Conservation (phyloP, 2,888 invertebrate species). For the Athalia cordata region DNA sequence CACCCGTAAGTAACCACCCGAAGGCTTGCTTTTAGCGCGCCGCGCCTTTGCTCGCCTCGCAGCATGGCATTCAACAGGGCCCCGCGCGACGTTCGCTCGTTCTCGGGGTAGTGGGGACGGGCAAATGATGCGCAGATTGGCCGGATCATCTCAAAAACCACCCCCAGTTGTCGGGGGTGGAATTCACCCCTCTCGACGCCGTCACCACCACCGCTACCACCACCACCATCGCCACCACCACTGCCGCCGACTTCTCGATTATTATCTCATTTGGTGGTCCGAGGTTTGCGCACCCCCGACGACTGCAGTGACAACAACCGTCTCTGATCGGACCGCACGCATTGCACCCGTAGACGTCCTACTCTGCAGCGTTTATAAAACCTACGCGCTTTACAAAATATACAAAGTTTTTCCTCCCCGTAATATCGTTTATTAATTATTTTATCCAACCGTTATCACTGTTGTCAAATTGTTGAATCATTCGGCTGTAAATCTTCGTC, state of each 20-base stretch:
- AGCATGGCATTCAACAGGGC: conserved; percentile 72
- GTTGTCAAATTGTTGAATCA: background rate
- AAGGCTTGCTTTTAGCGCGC: conserved; percentile 52
- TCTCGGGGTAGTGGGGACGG: conserved; percentile 59
- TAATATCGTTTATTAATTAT: background rate
- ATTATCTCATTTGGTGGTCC: conserved; percentile 71
- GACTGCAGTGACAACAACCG: conserved; percentile 48
- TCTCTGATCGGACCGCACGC: conserved; percentile 45
- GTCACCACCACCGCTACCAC: conserved; percentile 48
- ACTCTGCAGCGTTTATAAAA: conserved; percentile 1
- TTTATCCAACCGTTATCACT: background rate
- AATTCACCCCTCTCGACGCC: conserved; percentile 46
- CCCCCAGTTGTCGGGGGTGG: conserved; percentile 59
- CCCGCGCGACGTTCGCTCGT: conserved; percentile 53
- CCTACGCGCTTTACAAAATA: no score
- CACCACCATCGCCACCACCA: conserved; percentile 61
- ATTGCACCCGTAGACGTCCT: conserved; percentile 27
- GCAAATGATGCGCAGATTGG: conserved; percentile 74
- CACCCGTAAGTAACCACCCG: conserved; percentile 52
- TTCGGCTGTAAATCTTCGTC: background rate
- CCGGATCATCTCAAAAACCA: conserved; percentile 74
- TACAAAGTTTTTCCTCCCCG: background rate
- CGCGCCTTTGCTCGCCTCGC: conserved; percentile 59
- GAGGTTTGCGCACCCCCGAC: conserved; percentile 57
- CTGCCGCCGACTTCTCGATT: conserved; percentile 65